Evolutionary conservation across 2,888 invertebrate species (phyloP).

Genomic region (Drosophila pseudotakahashii): DNA sequence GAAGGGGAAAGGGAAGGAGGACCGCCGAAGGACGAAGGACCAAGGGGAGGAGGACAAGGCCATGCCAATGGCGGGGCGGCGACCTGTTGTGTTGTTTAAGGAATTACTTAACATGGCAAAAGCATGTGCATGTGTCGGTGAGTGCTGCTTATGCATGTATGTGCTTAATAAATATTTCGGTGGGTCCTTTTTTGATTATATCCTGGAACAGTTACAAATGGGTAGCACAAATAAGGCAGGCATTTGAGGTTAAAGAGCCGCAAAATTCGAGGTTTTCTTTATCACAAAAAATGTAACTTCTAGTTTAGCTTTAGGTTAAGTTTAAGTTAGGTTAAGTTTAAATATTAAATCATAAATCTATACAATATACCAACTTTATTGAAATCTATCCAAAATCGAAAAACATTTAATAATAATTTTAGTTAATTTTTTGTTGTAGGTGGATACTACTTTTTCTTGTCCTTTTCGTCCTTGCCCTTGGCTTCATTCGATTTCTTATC

Average conservation of each 20-base stretch:
- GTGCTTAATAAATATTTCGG: constrained; percentile 51
- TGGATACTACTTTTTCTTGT: constrained; percentile 6
- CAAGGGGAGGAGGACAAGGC: constrained; percentile 14
- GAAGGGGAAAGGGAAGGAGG: constrained; percentile 1
- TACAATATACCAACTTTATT: constrained; percentile 8
- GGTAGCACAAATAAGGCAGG: not conserved
- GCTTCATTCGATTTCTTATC: not conserved
- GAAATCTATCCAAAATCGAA: not conserved
- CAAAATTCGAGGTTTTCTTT: not conserved
- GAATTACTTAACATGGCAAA: constrained; percentile 60
- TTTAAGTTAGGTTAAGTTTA: not conserved
- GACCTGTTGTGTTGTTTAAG: constrained; percentile 76
- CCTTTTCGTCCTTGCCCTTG: constrained; percentile 5
- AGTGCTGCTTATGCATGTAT: constrained; percentile 11
- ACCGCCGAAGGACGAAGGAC: constrained; percentile 10
- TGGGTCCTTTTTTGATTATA: constrained; percentile 12
- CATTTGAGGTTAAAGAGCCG: not conserved
- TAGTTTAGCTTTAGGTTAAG: no score
- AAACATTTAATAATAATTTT: not conserved
- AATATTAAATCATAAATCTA: no score
- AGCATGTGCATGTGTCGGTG: constrained; percentile 25
- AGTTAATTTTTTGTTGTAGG: not conserved
- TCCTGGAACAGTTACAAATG: constrained; percentile 13
- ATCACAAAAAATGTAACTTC: no score
- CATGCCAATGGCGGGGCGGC: constrained; percentile 47